phyloP scores from a whole-genome alignment of 2,888 invertebrate species.

The Plagodis pulveraria region DNA sequence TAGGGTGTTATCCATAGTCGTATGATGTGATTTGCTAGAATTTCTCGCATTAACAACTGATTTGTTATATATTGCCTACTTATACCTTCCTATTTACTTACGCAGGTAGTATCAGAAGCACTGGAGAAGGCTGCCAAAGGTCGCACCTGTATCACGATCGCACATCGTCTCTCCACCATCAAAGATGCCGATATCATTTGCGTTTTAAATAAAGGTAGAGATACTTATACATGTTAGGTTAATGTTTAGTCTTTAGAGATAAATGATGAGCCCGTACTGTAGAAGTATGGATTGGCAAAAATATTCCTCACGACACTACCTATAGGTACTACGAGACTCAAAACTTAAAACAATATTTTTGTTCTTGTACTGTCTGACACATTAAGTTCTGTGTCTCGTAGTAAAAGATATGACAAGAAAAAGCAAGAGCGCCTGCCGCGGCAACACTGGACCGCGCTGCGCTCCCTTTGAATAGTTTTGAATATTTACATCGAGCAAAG shows the following conservation, averaged over 20 bases:
- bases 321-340: no score
- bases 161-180: conserved; percentile 93
- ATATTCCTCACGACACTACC: no score
- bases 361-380: no score
- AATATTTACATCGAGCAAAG: no score
- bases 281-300: no score
- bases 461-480: no score
- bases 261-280: neutral
- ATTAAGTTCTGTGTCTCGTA: no score
- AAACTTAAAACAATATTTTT: no score
- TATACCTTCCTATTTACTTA: conserved; percentile 6
- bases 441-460: no score
- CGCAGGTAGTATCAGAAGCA: conserved; percentile 91
- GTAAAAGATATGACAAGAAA: no score
- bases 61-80: neutral
- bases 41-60: neutral
- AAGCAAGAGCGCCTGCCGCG: no score
- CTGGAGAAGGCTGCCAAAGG: conserved; percentile 92
- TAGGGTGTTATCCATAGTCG: neutral
- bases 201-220: conserved; percentile 90
- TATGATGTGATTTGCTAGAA: neutral
- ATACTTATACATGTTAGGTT: no score
- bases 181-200: conserved; percentile 93
- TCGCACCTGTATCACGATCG: conserved; percentile 94
- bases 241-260: neutral